Evolutionary conservation across 2,888 invertebrate species (phyloP).

Genomic region (Plagodis dolabraria): DNA sequence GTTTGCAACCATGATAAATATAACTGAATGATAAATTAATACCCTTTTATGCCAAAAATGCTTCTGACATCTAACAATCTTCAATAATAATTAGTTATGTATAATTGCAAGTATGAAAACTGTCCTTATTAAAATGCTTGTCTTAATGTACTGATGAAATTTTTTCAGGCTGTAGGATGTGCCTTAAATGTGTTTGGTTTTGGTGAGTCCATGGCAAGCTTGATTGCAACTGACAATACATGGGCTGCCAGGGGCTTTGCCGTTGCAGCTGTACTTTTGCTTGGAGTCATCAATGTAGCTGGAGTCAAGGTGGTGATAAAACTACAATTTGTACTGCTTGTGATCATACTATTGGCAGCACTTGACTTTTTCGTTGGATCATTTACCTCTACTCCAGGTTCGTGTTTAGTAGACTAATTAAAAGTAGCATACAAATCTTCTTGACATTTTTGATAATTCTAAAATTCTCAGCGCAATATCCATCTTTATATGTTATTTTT

Average conservation of each 20-base stretch:
- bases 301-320: constrained; percentile 99
- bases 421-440: too few relatives aligned
- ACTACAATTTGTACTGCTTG: constrained; percentile 94
- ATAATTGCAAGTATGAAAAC: too few relatives aligned
- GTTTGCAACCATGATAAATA: too few relatives aligned
- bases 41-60: too few relatives aligned
- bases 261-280: constrained; percentile 92
- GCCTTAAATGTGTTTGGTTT: constrained; percentile 98
- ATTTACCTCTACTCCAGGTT: constrained; percentile 90
- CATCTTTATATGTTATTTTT: too few relatives aligned
- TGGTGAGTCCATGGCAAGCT: constrained; percentile 96
- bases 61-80: too few relatives aligned
- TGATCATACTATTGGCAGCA: constrained; percentile 94
- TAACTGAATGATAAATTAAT: too few relatives aligned
- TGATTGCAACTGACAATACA: constrained; percentile 89
- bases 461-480: too few relatives aligned
- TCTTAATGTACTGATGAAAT: not conserved
- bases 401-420: constrained; percentile 35
- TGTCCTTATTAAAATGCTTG: too few relatives aligned
- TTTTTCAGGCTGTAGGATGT: constrained; percentile 94
- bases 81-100: too few relatives aligned
- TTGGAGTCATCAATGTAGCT: constrained; percentile 96
- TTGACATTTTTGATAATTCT: too few relatives aligned
- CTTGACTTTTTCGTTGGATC: constrained; percentile 97
- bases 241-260: constrained; percentile 96